Base-by-base conservation (phyloP, 2,113 vertebrate species). In the Sorex araneus region DNA sequence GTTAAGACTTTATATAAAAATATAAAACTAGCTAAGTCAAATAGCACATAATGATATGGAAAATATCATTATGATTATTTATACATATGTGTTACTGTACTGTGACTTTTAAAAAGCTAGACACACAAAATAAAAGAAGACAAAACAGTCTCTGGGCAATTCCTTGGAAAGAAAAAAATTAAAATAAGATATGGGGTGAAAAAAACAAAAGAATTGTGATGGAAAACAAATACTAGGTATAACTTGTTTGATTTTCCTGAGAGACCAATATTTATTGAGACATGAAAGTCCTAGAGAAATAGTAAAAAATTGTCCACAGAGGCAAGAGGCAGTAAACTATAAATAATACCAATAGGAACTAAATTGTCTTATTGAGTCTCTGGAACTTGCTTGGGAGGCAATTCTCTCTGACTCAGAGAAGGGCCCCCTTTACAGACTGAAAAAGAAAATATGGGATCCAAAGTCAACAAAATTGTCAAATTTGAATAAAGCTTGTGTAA, bases 11-110 rank as follows among this genome's bases (percentile, higher is more conserved):
- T 16, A 75, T 84, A 94, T 78, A 74, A 95, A 92, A 76, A 40
- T 84, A 94, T 78, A 74, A 95, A 92, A 76, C 47, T 40, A 81
- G 25, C 78, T 90, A 96, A 93, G 94, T 96, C 82, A 93, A 89
- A 93, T 83, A 63, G 82, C 27, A 93, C 91, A 80, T 75, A 96
- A 74, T 70, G 86, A 90, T 77, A 45, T 84, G 67, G 57, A 91
- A 75, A 16, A 45, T 10, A 94, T 94, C 93, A 89, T 92, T 94
- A 71, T 6, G 83, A 84, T 93, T 94, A 87, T 90, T 94, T 92
- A 94, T 50, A 50, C 47, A 50, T 50, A 80, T 67, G 32, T n/a
- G 50, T 87, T 87, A 64, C 78, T 66, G 12, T 89, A 76, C n/a
- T 54, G 30, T 90, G 67, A 77, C 81, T 47, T 91, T 95, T 96